Evolutionary conservation across 2,113 vertebrate species (phyloP), one percentile per base, ranked within the genome.

Genomic region (Ancistrus triradiatus): DNA sequence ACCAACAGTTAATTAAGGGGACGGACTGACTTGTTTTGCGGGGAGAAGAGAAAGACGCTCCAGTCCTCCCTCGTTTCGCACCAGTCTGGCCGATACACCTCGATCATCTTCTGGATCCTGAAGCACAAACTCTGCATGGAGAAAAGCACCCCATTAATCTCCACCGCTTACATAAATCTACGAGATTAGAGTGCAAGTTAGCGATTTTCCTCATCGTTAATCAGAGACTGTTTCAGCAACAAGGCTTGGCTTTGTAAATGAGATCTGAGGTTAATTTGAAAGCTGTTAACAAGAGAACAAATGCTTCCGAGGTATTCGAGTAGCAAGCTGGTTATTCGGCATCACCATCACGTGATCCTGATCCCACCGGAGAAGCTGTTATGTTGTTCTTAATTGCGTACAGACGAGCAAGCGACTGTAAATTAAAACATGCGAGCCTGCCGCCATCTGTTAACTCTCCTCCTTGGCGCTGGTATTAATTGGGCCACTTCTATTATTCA

Each of bases 41-140:
- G 95, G n/a, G 94, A 96, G 86, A 98, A 98, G 37, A 98, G 80
- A 77, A 93, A 98, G 74, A 98, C 87, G 0, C 94, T 95, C 95
- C 95, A 98, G 66, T 93, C 85, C 65, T 95, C 91, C 3, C 95
- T 87, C 72, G 85, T 80, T 69, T 95, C 94, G 66, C 95, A 99
- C 93, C 96, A 99, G 74, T 92, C 91, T 0, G 96, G 96, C 57
- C 93, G 93, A 63, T 99, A 98, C n/a, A 91, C 92, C 61, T 97
- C 95, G 6, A 95, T 91, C 94, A 98, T 98, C 86, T 97, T 98
- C 83, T 89, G 89, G 65, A 98, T 79, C 1, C 95, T 93, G 85
- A 98, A 98, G 74, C 95, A 98, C 48, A 93, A 68, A 57, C 89
- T 96, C 95, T 98, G 74, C 1, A 76, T 3, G 42, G 18, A 13